Percentiles rank a stretch among this genome's conserved stretches.
Evolutionary conservation across 2,888 invertebrate genomes (phyloP).

Genomic region (Fissipunctia ypsillon): DNA sequence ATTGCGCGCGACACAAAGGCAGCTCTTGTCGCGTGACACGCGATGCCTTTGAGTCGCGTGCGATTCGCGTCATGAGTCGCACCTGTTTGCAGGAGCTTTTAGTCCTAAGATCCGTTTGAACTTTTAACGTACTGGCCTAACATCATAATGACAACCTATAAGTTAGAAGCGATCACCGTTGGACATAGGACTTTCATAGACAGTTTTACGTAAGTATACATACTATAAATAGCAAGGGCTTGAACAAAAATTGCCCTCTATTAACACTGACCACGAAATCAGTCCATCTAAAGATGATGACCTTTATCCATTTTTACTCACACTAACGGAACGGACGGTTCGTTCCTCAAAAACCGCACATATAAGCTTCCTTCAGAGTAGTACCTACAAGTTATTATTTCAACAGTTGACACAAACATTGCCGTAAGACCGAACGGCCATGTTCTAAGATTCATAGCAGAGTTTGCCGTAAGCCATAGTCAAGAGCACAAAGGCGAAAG

Average conservation of each 20-base stretch:
- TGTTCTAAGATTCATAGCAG: constrained; percentile 24
- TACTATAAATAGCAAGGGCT: not conserved
- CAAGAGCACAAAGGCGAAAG: constrained; percentile 35
- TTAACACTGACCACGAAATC: not conserved
- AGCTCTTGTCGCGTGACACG: too few species aligned
- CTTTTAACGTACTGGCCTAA: not conserved
- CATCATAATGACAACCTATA: not conserved
- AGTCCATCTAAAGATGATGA: too few species aligned
- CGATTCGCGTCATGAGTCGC: too few species aligned
- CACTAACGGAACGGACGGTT: not conserved
- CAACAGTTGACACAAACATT: constrained; percentile 8
- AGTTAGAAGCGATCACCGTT: not conserved
- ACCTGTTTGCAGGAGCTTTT: too few species aligned
- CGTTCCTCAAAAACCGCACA: too few species aligned
- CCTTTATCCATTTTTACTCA: not conserved
- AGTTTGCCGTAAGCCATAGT: constrained; percentile 18
- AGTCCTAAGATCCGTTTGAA: not conserved
- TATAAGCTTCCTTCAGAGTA: not conserved
- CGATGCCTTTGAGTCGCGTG: too few species aligned
- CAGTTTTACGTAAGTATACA: not conserved
- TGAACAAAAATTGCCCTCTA: not conserved
- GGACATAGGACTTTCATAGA: not conserved
- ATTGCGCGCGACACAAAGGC: too few species aligned
- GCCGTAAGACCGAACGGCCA: not conserved
- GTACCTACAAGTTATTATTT: not conserved